These are phyloP conservation scores for Athetis lepigone DNA, from an alignment of 2,888 invertebrate genomes.

Conservation along the genomic window DNA sequence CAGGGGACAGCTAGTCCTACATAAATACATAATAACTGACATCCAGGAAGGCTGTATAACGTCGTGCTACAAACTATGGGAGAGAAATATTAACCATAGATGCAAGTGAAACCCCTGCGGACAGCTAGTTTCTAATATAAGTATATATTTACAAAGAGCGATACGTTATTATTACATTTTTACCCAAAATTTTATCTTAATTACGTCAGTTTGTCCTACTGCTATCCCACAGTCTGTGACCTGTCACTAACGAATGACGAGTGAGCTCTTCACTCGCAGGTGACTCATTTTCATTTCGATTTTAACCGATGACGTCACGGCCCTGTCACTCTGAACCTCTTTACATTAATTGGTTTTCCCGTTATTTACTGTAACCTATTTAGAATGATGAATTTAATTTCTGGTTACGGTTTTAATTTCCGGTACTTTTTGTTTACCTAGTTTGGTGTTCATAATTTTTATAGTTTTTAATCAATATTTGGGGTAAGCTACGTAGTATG, in stretches of 20 bases:
- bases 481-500: background rate
- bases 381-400: constrained; percentile 25
- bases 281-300: constrained; percentile 70
- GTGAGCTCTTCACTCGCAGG: constrained; percentile 49
- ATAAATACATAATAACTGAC: too few species aligned
- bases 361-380: constrained; percentile 38
- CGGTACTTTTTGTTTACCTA: background rate
- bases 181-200: background rate
- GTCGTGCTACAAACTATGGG: too few species aligned
- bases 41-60: too few species aligned
- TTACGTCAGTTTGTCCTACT: constrained; percentile 18
- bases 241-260: constrained; percentile 62
- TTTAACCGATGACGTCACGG: constrained; percentile 64
- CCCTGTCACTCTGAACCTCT: constrained; percentile 54
- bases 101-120: too few species aligned
- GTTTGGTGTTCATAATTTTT: background rate
- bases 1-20: too few species aligned
- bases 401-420: constrained; percentile 18
- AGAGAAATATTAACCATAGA: too few species aligned
- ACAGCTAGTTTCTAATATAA: too few species aligned
- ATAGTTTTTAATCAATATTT: background rate
- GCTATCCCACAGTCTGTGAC: constrained; percentile 40
- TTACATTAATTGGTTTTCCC: constrained; percentile 57
- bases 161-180: too few species aligned
- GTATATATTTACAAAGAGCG: too few species aligned